Evolutionary conservation across 2,888 invertebrate genomes (phyloP).

Genomic region (Baccha elongata): DNA sequence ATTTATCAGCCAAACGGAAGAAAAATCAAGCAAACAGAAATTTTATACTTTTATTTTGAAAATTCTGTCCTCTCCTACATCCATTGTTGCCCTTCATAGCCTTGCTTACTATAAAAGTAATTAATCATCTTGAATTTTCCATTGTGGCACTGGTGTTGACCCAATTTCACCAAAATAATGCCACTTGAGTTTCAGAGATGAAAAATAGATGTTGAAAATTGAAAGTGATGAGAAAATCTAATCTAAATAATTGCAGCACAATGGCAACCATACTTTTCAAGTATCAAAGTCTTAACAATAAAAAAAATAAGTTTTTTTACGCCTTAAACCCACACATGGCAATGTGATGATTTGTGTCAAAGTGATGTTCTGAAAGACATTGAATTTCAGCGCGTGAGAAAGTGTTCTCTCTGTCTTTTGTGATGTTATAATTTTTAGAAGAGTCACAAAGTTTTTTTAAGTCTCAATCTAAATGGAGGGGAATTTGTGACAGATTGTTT

Average conservation of each 20-base stretch:
- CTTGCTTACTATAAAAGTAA: neutral
- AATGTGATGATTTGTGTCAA: conserved; percentile 1
- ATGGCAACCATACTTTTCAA: neutral
- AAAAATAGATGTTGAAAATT: neutral
- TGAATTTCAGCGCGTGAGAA: no score
- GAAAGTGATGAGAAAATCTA: conserved; percentile 5
- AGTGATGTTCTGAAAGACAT: no score
- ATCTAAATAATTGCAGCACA: neutral
- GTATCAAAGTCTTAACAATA: no score
- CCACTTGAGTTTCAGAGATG: conserved; percentile 1
- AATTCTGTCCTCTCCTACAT: neutral
- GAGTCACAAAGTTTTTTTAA: no score
- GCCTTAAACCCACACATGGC: neutral
- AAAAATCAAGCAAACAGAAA: neutral
- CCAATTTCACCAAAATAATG: conserved; percentile 7
- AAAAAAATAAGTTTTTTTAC: neutral
- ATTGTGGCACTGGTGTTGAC: neutral
- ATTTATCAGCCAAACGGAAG: conserved; percentile 4
- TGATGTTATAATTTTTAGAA: no score
- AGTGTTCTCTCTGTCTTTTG: no score
- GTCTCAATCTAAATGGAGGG: no score
- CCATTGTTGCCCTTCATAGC: neutral
- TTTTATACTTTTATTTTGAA: neutral
- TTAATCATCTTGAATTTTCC: conserved; percentile 14
- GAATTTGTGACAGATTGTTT: conserved; percentile 9